These are phyloP conservation scores for Sesamia inferens DNA, from an alignment of 2,888 invertebrate species.

Conservation along the genomic window DNA sequence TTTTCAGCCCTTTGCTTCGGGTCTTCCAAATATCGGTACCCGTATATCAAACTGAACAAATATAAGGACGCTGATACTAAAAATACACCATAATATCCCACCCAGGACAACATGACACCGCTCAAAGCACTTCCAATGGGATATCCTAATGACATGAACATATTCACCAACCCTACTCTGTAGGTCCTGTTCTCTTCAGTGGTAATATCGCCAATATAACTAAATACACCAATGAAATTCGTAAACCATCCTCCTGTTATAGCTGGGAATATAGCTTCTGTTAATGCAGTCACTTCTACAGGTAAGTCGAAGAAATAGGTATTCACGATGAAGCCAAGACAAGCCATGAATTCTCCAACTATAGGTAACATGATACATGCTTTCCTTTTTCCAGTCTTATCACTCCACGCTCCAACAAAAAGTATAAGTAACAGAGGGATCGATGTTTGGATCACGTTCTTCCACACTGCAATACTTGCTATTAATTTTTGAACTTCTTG, in stretches of 20 bases:
- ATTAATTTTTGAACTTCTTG: constrained; percentile 92
- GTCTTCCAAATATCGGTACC: constrained; percentile 92
- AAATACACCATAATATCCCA: constrained; percentile 96
- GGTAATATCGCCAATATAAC: constrained; percentile 96
- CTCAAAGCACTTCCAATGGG: constrained; percentile 96
- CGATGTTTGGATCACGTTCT: constrained; percentile 94
- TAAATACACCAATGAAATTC: constrained; percentile 96
- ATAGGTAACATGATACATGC: constrained; percentile 95
- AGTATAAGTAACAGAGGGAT: constrained; percentile 95
- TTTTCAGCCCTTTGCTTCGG: constrained; percentile 77
- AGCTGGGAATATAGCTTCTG: constrained; percentile 95
- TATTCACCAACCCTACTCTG: constrained; percentile 95
- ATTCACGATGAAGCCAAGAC: constrained; percentile 93
- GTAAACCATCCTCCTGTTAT: constrained; percentile 96
- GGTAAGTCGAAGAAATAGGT: constrained; percentile 94
- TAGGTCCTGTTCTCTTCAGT: constrained; percentile 94
- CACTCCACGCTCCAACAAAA: constrained; percentile 95
- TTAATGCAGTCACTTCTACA: constrained; percentile 94
- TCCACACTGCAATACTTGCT: constrained; percentile 95
- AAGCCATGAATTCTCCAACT: constrained; percentile 94
- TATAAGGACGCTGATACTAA: constrained; percentile 93
- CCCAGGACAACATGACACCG: constrained; percentile 92
- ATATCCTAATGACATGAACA: constrained; percentile 96
- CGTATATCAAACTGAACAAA: constrained; percentile 93
- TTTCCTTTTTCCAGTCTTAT: constrained; percentile 92